These are phyloP conservation scores for Clusia tigrina DNA, from an alignment of 2,888 invertebrate species.

Conservation along the genomic window DNA sequence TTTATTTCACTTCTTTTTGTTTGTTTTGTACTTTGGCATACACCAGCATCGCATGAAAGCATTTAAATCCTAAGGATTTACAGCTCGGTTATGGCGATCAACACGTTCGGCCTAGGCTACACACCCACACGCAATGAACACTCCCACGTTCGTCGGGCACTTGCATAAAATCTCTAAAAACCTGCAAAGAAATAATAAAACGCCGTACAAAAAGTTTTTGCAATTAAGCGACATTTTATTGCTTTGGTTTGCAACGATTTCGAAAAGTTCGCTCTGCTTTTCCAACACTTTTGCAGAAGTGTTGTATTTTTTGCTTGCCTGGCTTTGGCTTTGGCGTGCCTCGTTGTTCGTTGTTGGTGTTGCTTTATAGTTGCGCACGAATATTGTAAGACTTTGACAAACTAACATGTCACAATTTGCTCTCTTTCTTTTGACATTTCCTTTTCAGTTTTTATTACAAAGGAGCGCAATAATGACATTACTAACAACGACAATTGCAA, in stretches of 20 bases:
- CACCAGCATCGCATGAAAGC: too few species aligned
- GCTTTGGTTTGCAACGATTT: slow-evolving; percentile 26
- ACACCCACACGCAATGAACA: too few species aligned
- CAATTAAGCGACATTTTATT: slow-evolving; percentile 45
- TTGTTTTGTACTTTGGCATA: too few species aligned
- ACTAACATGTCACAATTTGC: slow-evolving; percentile 18
- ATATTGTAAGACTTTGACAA: slow-evolving; percentile 15
- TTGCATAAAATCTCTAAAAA: slow-evolving; percentile 35
- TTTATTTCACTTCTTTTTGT: too few species aligned
- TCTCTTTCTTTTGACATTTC: not conserved
- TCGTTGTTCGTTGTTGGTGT: too few species aligned
- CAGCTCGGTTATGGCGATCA: slow-evolving; percentile 5
- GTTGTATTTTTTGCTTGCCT: slow-evolving; percentile 8
- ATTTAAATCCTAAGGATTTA: not conserved
- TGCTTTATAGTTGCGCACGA: not conserved
- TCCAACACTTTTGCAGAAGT: slow-evolving; percentile 23
- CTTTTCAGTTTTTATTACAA: not conserved
- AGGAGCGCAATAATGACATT: not conserved
- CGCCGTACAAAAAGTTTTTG: slow-evolving; percentile 53
- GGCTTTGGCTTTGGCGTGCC: not conserved
- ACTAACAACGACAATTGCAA: not conserved
- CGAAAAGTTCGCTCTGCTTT: slow-evolving; percentile 48
- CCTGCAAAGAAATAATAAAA: slow-evolving; percentile 49
- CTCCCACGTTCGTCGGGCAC: not conserved
- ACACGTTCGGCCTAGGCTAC: too few species aligned